Conservation (phyloP, 2,113 vertebrate genomes). For the Sylvietta virens region DNA sequence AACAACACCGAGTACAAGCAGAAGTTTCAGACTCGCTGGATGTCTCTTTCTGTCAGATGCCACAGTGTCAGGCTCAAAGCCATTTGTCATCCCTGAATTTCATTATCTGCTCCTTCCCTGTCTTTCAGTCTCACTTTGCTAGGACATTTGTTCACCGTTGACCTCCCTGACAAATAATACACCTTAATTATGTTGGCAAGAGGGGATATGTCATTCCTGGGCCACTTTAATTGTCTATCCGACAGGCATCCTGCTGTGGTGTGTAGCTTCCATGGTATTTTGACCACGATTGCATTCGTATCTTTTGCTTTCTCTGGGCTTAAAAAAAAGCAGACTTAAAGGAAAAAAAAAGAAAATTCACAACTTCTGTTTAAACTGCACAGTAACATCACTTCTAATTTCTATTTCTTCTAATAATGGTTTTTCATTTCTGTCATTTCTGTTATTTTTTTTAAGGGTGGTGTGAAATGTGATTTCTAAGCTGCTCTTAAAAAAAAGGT, state of each 20-base stretch:
- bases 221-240: constrained; percentile 85
- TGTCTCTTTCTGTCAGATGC: constrained; percentile 95
- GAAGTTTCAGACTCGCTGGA: constrained; percentile 79
- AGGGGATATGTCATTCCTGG: constrained; percentile 89
- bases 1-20: constrained; percentile 41
- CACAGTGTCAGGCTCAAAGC: constrained; percentile 86
- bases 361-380: constrained; percentile 24
- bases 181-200: constrained; percentile 99
- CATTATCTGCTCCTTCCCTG: constrained; percentile 92
- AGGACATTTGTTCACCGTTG: constrained; percentile 96
- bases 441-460: background rate
- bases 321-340: background rate
- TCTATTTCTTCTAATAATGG: background rate
- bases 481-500: background rate
- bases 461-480: background rate
- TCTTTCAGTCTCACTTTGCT: constrained; percentile 87
- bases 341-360: background rate
- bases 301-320: constrained; percentile 36
- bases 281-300: constrained; percentile 37
- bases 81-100: constrained; percentile 99
- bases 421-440: background rate
- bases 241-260: constrained; percentile 74
- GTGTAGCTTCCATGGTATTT: constrained; percentile 68
- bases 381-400: background rate
- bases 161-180: constrained; percentile 96